Conservation (phyloP, 2,797 vertebrate genomes). For the Silurus lanzhouensis region DNA sequence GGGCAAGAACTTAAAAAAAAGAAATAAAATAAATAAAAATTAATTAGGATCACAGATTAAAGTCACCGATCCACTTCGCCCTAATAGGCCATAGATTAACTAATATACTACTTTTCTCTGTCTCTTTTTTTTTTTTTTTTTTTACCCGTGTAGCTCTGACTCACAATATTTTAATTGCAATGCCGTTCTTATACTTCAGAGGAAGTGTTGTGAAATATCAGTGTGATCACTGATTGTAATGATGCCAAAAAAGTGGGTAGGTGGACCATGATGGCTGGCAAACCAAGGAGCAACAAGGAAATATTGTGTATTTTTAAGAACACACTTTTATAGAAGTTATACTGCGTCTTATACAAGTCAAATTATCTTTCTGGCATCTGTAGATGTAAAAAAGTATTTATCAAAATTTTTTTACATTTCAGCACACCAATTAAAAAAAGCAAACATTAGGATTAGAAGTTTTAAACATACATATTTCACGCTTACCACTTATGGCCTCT, state of each 20-base stretch:
- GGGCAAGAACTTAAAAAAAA: conserved; percentile 75
- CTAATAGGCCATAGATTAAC: background rate
- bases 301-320: background rate
- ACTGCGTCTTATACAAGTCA: background rate
- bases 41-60: too few relatives aligned
- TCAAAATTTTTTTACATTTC: background rate
- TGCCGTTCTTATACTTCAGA: background rate
- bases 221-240: background rate
- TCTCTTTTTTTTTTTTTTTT: background rate
- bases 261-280: background rate
- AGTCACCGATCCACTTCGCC: background rate
- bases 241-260: background rate
- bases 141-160: background rate
- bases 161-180: background rate
- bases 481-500: conserved; percentile 87
- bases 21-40: background rate
- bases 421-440: too few relatives aligned
- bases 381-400: background rate
- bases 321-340: background rate
- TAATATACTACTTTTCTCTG: too few relatives aligned
- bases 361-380: too few relatives aligned
- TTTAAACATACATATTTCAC: background rate
- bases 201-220: background rate
- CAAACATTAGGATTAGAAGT: too few relatives aligned
- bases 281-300: background rate